Percentiles rank a stretch among this genome's conserved stretches.
Conservation (phyloP, 2,888 invertebrate genomes). For the Agonopterix arenella region DNA sequence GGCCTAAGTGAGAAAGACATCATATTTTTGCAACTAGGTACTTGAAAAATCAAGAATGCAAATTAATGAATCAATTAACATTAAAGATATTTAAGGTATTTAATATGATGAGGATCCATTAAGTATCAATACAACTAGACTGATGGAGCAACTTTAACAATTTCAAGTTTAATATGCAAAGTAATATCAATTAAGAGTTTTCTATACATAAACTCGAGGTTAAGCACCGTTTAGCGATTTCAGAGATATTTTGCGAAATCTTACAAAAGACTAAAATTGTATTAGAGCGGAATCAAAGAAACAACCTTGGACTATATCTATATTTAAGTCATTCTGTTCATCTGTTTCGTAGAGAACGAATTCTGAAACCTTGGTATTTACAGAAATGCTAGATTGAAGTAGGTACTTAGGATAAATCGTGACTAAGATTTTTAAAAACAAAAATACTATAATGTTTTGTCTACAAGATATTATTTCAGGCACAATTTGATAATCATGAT, state of each 20-base stretch:
- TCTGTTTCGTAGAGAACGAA: conserved; percentile 14
- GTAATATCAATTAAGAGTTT: too few relatives aligned
- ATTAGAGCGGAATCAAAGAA: conserved; percentile 21
- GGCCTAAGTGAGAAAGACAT: too few relatives aligned
- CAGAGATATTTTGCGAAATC: neutral
- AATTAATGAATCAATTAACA: too few relatives aligned
- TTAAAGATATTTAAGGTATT: too few relatives aligned
- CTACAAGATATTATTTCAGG: neutral
- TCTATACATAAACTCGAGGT: too few relatives aligned
- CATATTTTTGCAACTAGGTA: too few relatives aligned
- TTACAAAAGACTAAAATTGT: conserved; percentile 18
- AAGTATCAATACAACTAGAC: too few relatives aligned
- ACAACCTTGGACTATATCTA: conserved; percentile 42
- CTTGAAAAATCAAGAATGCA: too few relatives aligned
- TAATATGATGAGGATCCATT: too few relatives aligned
- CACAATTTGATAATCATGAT: neutral
- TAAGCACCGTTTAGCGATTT: too few relatives aligned
- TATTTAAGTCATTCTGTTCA: conserved; percentile 3
- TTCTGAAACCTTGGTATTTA: conserved; percentile 48
- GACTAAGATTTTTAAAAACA: conserved; percentile 19
- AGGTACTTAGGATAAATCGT: conserved; percentile 30
- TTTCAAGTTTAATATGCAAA: too few relatives aligned
- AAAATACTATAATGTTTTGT: neutral
- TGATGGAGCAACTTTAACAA: too few relatives aligned
- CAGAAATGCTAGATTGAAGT: conserved; percentile 34